These are phyloP conservation scores for Colletes collaris DNA, from an alignment of 2,888 invertebrate genomes.

Conservation along the genomic window DNA sequence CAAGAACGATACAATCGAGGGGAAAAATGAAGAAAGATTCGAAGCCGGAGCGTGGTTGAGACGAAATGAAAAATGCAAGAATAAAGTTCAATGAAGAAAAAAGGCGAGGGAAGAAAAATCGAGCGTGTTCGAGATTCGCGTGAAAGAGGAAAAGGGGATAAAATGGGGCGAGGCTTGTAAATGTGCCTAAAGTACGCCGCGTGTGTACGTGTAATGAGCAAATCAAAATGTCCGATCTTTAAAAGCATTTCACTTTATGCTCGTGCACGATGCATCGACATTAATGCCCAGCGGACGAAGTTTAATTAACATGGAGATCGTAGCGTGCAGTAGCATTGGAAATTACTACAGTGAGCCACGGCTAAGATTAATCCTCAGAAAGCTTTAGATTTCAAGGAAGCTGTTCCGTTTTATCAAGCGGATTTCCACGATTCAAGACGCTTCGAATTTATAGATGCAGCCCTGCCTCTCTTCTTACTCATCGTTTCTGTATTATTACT, in stretches of 20 bases:
- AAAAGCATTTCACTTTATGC: constrained; percentile 47
- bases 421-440: constrained; percentile 30
- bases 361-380: constrained; percentile 58
- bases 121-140: constrained; percentile 2
- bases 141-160: background rate
- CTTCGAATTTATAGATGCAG: constrained; percentile 32
- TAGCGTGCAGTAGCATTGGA: constrained; percentile 56
- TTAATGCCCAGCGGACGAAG: constrained; percentile 37
- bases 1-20: constrained; percentile 1
- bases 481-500: background rate
- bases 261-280: constrained; percentile 40
- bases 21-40: constrained; percentile 12
- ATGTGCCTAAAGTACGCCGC: background rate
- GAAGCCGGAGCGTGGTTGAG: background rate
- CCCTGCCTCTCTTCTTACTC: background rate
- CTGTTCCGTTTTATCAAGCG: constrained; percentile 25
- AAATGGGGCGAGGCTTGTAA: background rate
- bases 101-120: constrained; percentile 17
- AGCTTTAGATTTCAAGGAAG: constrained; percentile 34
- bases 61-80: background rate
- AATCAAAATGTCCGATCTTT: constrained; percentile 29
- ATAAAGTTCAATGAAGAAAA: constrained; percentile 27
- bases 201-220: background rate
- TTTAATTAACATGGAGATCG: constrained; percentile 64
- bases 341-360: constrained; percentile 52